A percentile compares a stretch with the other conserved stretches of the same genome.
Conservation (phyloP, 2,113 vertebrate genomes). For the Neotoma lepida region DNA sequence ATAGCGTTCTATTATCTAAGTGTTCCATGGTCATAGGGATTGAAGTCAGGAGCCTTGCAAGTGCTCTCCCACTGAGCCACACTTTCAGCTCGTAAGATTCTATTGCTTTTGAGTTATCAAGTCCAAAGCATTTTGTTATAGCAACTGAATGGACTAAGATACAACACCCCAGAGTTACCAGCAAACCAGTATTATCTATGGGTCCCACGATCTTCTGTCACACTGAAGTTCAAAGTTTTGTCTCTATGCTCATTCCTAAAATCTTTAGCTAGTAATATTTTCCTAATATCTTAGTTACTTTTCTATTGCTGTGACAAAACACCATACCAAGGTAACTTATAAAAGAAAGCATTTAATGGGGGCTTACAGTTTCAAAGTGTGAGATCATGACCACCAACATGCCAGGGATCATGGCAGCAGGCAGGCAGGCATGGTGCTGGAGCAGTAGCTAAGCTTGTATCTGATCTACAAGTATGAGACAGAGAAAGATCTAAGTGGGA, state of each 20-base stretch:
- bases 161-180: background rate
- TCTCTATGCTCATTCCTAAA: conserved; percentile 41
- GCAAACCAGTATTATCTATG: background rate
- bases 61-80: background rate
- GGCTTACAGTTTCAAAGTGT: background rate
- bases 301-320: background rate
- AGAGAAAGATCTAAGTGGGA: background rate
- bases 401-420: background rate
- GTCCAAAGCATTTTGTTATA: background rate
- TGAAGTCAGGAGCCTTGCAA: background rate
- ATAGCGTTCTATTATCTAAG: background rate
- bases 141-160: background rate
- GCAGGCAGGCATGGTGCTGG: no score
- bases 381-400: background rate
- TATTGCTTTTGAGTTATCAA: background rate
- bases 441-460: background rate
- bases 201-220: background rate
- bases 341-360: background rate
- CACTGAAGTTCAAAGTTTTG: conserved; percentile 9
- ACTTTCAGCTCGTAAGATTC: background rate
- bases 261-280: conserved; percentile 23
- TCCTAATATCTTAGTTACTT: background rate
- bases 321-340: background rate
- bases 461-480: background rate
- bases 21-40: no score